These are phyloP conservation scores for Silurus lanzhouensis DNA, from an alignment of 2,797 vertebrate species.

Conservation along the genomic window DNA sequence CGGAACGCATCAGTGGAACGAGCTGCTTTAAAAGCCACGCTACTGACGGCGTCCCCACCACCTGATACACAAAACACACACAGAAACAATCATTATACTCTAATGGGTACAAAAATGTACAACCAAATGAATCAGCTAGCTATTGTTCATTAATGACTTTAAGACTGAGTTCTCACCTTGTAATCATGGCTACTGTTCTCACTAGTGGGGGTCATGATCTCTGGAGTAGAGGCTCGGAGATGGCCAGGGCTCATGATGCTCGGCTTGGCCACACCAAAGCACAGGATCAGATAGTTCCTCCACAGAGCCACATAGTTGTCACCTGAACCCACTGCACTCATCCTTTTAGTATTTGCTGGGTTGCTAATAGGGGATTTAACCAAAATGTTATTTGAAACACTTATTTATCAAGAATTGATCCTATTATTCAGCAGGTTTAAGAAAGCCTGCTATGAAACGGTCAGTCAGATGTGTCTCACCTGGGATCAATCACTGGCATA, in stretches of 20 bases:
- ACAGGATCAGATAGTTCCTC: conserved; percentile 98
- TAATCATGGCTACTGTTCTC: conserved; percentile 95
- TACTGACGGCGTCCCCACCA: conserved; percentile 93
- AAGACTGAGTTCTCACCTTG: conserved; percentile 66
- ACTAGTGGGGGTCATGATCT: conserved; percentile 94
- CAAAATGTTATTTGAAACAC: not conserved
- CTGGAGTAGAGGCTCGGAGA: conserved; percentile 91
- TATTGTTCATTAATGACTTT: not conserved
- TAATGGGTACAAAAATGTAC: not conserved
- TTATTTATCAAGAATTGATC: not conserved
- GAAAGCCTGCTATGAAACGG: not conserved
- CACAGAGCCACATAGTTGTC: conserved; percentile 93
- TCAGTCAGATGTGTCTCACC: conserved; percentile 70
- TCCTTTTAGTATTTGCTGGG: conserved; percentile 95
- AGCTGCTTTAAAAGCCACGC: conserved; percentile 93
- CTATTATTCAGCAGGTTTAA: not conserved
- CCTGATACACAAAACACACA: conserved; percentile 70
- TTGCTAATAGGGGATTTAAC: conserved; percentile 73
- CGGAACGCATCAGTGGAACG: conserved; percentile 96
- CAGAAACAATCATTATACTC: not conserved
- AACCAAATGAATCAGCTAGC: not conserved
- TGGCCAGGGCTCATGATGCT: conserved; percentile 98
- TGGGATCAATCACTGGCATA: conserved; percentile 94
- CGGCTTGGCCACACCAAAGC: conserved; percentile 97
- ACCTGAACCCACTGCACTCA: conserved; percentile 84